Base-by-base conservation (phyloP, 2,113 vertebrate genomes). In the Passer domesticus region DNA sequence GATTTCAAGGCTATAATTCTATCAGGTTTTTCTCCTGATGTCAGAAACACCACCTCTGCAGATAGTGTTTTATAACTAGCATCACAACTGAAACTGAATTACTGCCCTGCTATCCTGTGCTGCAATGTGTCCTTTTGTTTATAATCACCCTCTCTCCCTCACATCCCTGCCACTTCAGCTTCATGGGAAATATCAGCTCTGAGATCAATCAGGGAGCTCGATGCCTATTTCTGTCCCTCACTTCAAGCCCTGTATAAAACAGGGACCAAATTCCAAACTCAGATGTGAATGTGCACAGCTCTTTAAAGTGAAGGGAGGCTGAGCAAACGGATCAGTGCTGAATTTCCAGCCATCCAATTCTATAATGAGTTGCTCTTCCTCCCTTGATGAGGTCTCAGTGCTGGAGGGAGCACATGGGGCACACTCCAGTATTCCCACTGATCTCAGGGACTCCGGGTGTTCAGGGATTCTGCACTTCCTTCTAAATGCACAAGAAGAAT, bases 1-100 rank as follows among this genome's bases (percentile, higher is more conserved):
- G 97, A 97, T 94, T 97, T 87, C 92, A 27, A 78, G 95, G 96
- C 95, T 77, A 95, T 98, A 97, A 97, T 96, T 98, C 98, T 98
- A 97, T 94, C 96, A 96, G 78, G 76, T 86, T 93, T 97, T 95
- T 86, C 94, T 96, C 87, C 89, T 49, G 87, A 94, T 97, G 97
- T 96, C 97, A 96, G 74, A 96, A 95, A 94, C 91, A 91, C 92
- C 93, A 78, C 68, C 72, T 64, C 96, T 87, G 84, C 95, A 86
- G 96, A 95, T 35, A 75, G 87, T 93, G 94, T 96, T 97, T 97
- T 96, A 96, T 96, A 96, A 96, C 92, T 49, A 90, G 92, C 94
- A 93, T 93, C 93, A 85, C 74, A 63, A 79, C 94, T 33, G 31
- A 77, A 68, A 59, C 82, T 95, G 96, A 98, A 87, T 97, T 96